Evolutionary conservation across 2,113 vertebrate species (phyloP).

Genomic region (Danionella cerebrum): DNA sequence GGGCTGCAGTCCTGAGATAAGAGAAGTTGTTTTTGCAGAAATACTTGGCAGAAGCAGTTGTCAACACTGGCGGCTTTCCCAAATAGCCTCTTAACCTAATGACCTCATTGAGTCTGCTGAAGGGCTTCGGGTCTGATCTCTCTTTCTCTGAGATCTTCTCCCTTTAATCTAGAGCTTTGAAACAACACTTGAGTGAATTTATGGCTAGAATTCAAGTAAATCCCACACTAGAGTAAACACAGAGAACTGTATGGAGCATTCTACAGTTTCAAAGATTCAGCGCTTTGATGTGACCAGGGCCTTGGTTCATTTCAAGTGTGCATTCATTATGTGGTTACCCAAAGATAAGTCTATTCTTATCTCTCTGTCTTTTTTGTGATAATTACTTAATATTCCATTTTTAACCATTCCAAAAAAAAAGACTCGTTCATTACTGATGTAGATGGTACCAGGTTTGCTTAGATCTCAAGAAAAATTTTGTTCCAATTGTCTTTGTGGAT

Average conservation of each 20-base stretch:
- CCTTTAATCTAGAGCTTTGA: constrained; percentile 1
- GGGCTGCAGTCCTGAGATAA: not conserved
- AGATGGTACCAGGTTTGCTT: too few species aligned
- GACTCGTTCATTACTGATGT: too few species aligned
- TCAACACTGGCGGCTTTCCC: constrained; percentile 2
- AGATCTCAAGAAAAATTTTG: too few species aligned
- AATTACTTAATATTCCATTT: too few species aligned
- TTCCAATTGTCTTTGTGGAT: too few species aligned
- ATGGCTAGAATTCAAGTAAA: not conserved
- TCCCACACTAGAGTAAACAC: not conserved
- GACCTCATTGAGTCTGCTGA: not conserved
- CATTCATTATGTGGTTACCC: not conserved
- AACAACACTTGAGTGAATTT: not conserved
- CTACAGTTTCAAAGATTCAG: not conserved
- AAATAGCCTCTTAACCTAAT: constrained; percentile 7
- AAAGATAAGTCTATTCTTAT: not conserved
- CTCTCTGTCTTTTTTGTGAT: not conserved
- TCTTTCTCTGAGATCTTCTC: not conserved
- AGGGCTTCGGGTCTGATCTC: not conserved
- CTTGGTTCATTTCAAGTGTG: not conserved
- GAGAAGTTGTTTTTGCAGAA: constrained; percentile 8
- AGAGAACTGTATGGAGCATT: not conserved
- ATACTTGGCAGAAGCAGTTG: not conserved
- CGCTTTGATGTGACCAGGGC: not conserved
- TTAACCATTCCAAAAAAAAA: too few species aligned